Evolutionary conservation across 1,140 invertebrate genomes (phyloP).

Genomic region (Hyles vespertilio): DNA sequence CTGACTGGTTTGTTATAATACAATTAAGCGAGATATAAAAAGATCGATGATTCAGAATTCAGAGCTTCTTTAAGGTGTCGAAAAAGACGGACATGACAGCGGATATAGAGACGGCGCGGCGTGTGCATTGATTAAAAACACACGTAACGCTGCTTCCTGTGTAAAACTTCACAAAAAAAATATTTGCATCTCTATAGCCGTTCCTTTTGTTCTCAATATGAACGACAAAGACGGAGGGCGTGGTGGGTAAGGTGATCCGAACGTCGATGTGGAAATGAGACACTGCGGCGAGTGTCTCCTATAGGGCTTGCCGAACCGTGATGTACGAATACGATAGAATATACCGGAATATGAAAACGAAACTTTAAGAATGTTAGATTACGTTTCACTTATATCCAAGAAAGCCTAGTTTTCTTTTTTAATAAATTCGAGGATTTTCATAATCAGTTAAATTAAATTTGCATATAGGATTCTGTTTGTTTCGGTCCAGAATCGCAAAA

Average conservation of each 20-base stretch:
- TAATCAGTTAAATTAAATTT: no score
- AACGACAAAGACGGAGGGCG: conserved; percentile 10
- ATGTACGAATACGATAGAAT: background rate
- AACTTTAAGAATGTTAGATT: no score
- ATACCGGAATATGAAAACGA: background rate
- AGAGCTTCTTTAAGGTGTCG: background rate
- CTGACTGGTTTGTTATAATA: no score
- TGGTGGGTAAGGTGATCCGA: conserved; percentile 19
- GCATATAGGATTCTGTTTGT: no score
- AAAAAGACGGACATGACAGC: conserved; percentile 3
- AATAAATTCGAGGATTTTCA: no score
- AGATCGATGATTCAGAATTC: background rate
- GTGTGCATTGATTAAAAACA: conserved; percentile 17
- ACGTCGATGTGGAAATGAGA: conserved; percentile 20
- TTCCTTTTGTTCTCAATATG: conserved; percentile 2
- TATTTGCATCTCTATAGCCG: conserved; percentile 10
- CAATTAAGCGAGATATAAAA: no score
- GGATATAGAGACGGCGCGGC: conserved; percentile 15
- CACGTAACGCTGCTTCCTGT: conserved; percentile 14
- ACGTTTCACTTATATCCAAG: no score
- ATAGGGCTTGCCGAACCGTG: background rate
- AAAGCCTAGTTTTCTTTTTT: no score
- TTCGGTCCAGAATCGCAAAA: no score
- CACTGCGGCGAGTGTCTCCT: conserved; percentile 9
- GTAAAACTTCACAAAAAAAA: conserved; percentile 8